Evolutionary conservation across 2,797 vertebrate species (phyloP), one percentile per base, ranked within the genome.

Genomic region (Mus caroli): DNA sequence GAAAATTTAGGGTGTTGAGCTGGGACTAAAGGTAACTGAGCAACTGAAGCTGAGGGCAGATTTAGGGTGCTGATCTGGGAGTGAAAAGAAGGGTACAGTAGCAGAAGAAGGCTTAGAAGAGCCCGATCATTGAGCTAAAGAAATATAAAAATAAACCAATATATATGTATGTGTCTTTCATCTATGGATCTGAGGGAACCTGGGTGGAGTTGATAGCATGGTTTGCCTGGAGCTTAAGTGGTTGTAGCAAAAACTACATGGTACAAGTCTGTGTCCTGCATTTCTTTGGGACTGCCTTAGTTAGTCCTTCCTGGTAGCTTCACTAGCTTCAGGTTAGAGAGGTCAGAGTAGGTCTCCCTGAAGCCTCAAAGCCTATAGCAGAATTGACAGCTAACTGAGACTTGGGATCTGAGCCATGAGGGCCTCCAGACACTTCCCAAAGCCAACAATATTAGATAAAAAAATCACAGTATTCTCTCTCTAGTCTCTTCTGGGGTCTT

Each of bases 401-500:
- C 56, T 60, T 46, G 67, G 77, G 56, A 85, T 69, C 12, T 3
- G 83, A 77, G 46, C 0, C 87, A 95, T 87, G 8, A 50, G 92
- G 89, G 71, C 79, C 69, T 62, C 84, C 0, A 2, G 88, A 64
- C 87, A 82, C 12, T 64, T 88, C 78, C 80, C 80, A 96, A 94
- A 93, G 80, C 79, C 88, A 94, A 71, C 79, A 77, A 12, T 76
- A 37, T 4, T 22, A 89, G 80, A 84, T 89, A 62, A 96, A 62
- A 96, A 90, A 95, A 95, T 80, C 14, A 64, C 14, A 43, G 0
- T 86, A 54, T 54, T n/a, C 8, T 94, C 75, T 76, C 71, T 94
- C 83, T 60, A n/a, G 28, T 85, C 71, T 83, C 90, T 96, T 95
- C 86, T 91, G 88, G 86, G 92, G 75, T 84, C 69, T 58, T 85